Conservation (phyloP, 2,797 vertebrate genomes). For the Leucoraja ocellata region DNA sequence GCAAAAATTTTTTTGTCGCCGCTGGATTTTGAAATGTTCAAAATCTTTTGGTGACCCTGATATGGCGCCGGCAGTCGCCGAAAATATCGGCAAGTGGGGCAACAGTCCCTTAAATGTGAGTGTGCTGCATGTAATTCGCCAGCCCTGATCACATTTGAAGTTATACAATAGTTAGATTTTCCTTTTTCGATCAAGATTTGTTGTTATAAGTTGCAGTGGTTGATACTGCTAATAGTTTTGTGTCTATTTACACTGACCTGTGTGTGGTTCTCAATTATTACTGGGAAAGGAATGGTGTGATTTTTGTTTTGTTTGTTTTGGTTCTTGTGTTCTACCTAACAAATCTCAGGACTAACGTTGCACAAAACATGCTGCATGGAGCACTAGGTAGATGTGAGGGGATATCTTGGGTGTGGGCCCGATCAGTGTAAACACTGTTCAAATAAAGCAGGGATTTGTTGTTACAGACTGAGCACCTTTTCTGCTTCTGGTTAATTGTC, state of each 20-base stretch:
- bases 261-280: neutral
- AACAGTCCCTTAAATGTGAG: too few species aligned
- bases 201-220: neutral
- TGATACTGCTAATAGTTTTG: neutral
- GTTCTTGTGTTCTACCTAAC: neutral
- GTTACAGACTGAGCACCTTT: neutral
- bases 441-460: constrained; percentile 8
- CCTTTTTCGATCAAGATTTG: neutral
- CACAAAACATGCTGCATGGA: neutral
- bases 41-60: too few species aligned
- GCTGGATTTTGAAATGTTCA: too few species aligned
- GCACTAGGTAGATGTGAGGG: neutral
- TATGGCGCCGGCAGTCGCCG: too few species aligned
- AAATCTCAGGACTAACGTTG: neutral
- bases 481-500: neutral
- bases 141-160: neutral
- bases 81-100: too few species aligned
- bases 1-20: too few species aligned
- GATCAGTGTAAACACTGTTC: neutral
- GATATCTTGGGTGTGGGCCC: neutral
- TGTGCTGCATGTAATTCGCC: neutral
- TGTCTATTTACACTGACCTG: neutral
- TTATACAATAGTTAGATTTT: neutral
- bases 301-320: neutral
- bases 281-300: neutral